phyloP scores from a whole-genome alignment of 1,140 invertebrate species.

The Sinonovacula constricta region DNA sequence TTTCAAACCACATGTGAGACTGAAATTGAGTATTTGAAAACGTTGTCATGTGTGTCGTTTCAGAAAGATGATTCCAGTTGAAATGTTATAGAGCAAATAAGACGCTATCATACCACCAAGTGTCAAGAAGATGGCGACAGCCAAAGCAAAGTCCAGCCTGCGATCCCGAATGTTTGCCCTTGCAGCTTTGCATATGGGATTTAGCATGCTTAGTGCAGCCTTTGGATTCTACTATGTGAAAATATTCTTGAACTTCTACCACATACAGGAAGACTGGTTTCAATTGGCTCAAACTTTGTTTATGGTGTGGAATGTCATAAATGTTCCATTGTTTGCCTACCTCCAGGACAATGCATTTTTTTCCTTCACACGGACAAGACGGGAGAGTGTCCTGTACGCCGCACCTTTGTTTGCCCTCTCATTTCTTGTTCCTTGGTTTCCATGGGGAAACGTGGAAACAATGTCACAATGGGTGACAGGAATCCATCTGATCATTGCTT shows the following conservation, averaged over 20 bases:
- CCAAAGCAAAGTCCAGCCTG: too few species aligned
- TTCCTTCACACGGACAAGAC: constrained; percentile 73
- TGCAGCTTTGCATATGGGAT: constrained; percentile 59
- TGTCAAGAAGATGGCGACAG: too few species aligned
- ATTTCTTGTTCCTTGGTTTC: constrained; percentile 79
- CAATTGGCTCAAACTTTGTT: constrained; percentile 78
- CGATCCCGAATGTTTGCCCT: constrained; percentile 55
- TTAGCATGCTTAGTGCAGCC: constrained; percentile 59
- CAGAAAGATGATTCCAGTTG: too few species aligned
- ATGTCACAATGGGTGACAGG: constrained; percentile 63
- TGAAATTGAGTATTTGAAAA: too few species aligned
- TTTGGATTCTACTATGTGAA: constrained; percentile 76
- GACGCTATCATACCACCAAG: too few species aligned
- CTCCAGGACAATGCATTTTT: constrained; percentile 71
- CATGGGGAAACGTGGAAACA: constrained; percentile 63
- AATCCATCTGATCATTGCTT: constrained; percentile 76
- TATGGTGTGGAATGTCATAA: constrained; percentile 79
- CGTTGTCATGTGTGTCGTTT: too few species aligned
- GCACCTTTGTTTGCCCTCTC: constrained; percentile 77
- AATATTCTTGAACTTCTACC: constrained; percentile 78
- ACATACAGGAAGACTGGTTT: constrained; percentile 79
- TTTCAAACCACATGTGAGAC: too few species aligned
- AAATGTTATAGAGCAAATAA: too few species aligned
- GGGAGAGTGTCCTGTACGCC: constrained; percentile 75
- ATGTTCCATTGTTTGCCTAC: constrained; percentile 80